Evolutionary conservation across 2,888 invertebrate genomes (phyloP).

Genomic region (Fragum fragum): DNA sequence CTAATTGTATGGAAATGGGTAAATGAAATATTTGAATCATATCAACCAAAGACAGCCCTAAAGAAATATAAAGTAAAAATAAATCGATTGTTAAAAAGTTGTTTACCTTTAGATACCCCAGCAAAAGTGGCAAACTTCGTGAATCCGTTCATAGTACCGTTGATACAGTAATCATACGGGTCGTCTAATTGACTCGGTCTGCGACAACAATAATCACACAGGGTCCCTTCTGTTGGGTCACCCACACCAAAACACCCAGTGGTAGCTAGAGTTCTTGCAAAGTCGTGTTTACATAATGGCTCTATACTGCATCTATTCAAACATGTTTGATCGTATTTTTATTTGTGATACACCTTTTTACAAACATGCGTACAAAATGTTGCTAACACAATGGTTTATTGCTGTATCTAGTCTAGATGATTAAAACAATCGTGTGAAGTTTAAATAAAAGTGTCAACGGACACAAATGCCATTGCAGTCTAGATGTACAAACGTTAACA

Average conservation of each 20-base stretch:
- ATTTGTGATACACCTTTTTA: no score
- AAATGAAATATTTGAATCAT: no score
- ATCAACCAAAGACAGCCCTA: no score
- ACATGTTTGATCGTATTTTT: no score
- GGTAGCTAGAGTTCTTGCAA: conserved; percentile 8
- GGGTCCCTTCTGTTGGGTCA: not conserved
- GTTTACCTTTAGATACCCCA: not conserved
- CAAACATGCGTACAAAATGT: no score
- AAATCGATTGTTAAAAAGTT: not conserved
- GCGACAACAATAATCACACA: conserved; percentile 19
- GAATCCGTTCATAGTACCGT: conserved; percentile 1
- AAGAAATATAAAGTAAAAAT: not conserved
- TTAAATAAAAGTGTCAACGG: no score
- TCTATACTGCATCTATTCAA: conserved; percentile 17
- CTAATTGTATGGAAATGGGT: no score
- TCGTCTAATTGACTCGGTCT: not conserved
- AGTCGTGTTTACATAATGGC: conserved; percentile 4
- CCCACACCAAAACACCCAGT: conserved; percentile 5
- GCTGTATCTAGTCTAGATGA: no score
- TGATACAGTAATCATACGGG: conserved; percentile 4
- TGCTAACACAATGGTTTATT: no score
- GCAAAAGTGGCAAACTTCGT: conserved; percentile 6
- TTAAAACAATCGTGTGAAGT: no score
- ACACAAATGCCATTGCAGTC: no score
- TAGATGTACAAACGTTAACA: no score